Base-by-base conservation (phyloP, 1,140 invertebrate species). In the Tenebrio molitor region DNA sequence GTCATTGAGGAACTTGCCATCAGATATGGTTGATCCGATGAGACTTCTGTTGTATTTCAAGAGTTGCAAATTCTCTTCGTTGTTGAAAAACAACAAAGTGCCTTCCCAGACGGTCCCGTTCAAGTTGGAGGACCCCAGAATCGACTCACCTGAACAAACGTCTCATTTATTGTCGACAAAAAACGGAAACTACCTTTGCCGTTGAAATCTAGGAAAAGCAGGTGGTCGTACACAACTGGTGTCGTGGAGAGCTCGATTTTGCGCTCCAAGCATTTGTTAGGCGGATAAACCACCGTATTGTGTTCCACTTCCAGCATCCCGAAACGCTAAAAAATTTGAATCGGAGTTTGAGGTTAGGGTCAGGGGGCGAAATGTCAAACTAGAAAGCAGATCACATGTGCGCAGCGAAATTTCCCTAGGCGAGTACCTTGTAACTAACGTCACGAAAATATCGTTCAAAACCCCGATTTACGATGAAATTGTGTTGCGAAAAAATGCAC, bases 181-280 rank as follows among this genome's bases (percentile, higher is more conserved):
- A n/a, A n/a, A n/a, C n/a, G n/a, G n/a, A n/a, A n/a, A n/a, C n/a
- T n/a, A n/a, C n/a, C 77, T 65, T 53, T 73, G 14, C 39, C 16
- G 67, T 79, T 78, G 39, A 78, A 73, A 71, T 79, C 75, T 39
- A 80, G 42, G 50, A 78, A 79, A 58, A 76, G 64, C 23, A 76
- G 72, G 29, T 71, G 67, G 34, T 76, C 64, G 65, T 80, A 74
- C 6, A 78, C 8, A 16, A 73, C 64, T 14, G 79, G 79, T 7
- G 23, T 34, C 42, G 73, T 65, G 1, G 77, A 78, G 53, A 71
- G 74, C 44, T 66, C 44, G 14, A 70, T 69, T 34, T 39, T 46
- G 19, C 69, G 65, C 42, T 78, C 76, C 15, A 80, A 36, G 23
- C 74, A 66, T 74, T 72, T 78, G 71, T 80, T 80, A 1, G 79